phyloP scores from a whole-genome alignment of 2,797 vertebrate genomes.

The Oreonectes daqikongensis region DNA sequence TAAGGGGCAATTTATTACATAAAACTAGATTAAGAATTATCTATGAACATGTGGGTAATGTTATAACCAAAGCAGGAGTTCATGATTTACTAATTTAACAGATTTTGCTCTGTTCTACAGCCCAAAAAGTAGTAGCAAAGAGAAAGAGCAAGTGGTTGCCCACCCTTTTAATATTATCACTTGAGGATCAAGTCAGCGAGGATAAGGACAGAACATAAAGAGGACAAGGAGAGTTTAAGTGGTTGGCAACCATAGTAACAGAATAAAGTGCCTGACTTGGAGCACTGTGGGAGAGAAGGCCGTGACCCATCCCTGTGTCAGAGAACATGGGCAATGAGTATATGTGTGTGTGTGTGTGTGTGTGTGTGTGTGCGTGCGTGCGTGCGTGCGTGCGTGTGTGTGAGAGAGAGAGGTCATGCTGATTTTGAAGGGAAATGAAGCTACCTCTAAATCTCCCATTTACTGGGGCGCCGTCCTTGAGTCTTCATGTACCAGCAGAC shows the following conservation, averaged over 20 bases:
- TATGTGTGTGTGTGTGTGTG: slow-evolving; percentile 23
- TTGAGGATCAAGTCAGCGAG: slow-evolving; percentile 31
- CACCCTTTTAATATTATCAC: slow-evolving; percentile 37
- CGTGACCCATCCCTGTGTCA: slow-evolving; percentile 54
- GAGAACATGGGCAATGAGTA: slow-evolving; percentile 49
- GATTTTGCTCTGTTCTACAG: slow-evolving; percentile 27
- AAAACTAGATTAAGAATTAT: neutral
- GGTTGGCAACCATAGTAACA: slow-evolving; percentile 63
- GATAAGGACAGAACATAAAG: slow-evolving; percentile 46
- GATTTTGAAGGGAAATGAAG: slow-evolving; percentile 38
- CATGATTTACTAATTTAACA: slow-evolving; percentile 39
- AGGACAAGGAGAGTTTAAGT: slow-evolving; percentile 55
- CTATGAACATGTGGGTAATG: neutral
- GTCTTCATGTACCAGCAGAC: slow-evolving; percentile 36
- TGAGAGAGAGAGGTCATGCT: slow-evolving; percentile 30
- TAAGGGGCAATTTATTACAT: slow-evolving; percentile 12
- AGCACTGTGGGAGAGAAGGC: slow-evolving; percentile 48
- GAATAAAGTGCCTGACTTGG: slow-evolving; percentile 58
- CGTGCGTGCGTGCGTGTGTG: slow-evolving; percentile 27
- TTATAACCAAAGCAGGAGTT: slow-evolving; percentile 20
- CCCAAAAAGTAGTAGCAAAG: slow-evolving; percentile 9
- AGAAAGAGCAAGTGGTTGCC: slow-evolving; percentile 22
- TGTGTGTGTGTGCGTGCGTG: slow-evolving; percentile 27
- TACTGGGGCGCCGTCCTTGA: slow-evolving; percentile 45
- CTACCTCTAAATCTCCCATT: slow-evolving; percentile 41